Percentiles rank a stretch among this genome's conserved stretches.
These are phyloP conservation scores for Lacanobia oleracea DNA, from an alignment of 2,888 invertebrate genomes.

Conservation along the genomic window DNA sequence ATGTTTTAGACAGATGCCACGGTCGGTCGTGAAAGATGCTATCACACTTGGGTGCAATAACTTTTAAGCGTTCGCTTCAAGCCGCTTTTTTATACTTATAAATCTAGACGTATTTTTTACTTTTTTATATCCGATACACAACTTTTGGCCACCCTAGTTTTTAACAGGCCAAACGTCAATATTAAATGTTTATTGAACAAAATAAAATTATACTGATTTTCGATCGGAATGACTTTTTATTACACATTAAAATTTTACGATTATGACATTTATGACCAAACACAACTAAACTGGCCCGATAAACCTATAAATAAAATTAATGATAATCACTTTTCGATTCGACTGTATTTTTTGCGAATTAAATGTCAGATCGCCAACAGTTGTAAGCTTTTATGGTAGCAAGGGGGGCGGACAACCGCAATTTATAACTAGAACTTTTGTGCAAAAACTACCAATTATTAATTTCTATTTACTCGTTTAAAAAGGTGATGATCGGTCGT, in stretches of 20 bases:
- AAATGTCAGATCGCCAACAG: constrained; percentile 52
- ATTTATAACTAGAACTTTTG: constrained; percentile 52
- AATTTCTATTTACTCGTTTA: constrained; percentile 58
- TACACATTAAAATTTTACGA: constrained; percentile 69
- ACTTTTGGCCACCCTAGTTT: constrained; percentile 50
- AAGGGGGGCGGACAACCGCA: constrained; percentile 43
- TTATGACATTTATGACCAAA: constrained; percentile 68
- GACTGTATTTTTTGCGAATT: constrained; percentile 52
- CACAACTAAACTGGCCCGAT: constrained; percentile 61
- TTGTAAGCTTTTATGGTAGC: constrained; percentile 40
- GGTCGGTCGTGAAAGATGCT: constrained; percentile 68
- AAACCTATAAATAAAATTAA: constrained; percentile 67
- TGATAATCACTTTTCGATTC: constrained; percentile 58
- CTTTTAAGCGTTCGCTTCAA: constrained; percentile 64
- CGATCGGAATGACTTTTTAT: constrained; percentile 66
- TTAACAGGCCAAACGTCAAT: constrained; percentile 43
- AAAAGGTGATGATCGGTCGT: constrained; percentile 60
- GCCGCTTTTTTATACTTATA: constrained; percentile 43
- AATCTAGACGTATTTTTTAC: constrained; percentile 39
- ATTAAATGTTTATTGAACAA: constrained; percentile 42
- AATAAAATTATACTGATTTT: constrained; percentile 56
- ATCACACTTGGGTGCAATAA: constrained; percentile 71
- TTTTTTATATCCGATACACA: constrained; percentile 23
- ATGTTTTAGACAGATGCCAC: constrained; percentile 51
- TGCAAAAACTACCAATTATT: constrained; percentile 58